Base-by-base conservation (phyloP, 1,140 invertebrate species). In the Latrodectus geometricus region DNA sequence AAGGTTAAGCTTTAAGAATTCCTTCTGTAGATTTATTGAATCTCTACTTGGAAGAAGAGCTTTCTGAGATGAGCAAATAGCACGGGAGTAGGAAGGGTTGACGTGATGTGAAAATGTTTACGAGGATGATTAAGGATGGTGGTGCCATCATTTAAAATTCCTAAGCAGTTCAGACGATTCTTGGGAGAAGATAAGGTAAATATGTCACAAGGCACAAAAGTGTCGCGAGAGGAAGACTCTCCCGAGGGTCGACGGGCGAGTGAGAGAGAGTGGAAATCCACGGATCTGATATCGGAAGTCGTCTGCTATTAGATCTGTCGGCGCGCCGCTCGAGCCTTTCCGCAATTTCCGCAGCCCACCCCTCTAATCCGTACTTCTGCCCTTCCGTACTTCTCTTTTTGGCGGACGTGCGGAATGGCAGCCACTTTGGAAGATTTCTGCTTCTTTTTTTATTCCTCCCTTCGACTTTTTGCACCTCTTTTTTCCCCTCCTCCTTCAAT, bases 241-340 rank as follows among this genome's bases (percentile, higher is more conserved):
- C 20, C n/a, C n/a, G 4, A 8, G 17, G 17, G 54, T 8, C 11
- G 68, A n/a, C 17, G 17, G 11, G 11, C 68, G 21, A 17, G 68
- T 21, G n/a, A 21, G 68, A 70, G 68, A 21, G 21, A 17, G 21
- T 48, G 73, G 73, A 17, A 54, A 75, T 35, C 35, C 20, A 50
- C 68, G 48, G 56, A 74, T 56, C 70, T 65, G 54, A 52, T 74
- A 74, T 83, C 80, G 80, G 69, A 83, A 74, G 80, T 83, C 70
- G 17, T 83, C 70, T 52, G 69, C 80, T 74, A 82, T 82, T 82
- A 73, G 80, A 82, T 82, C 70, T 74, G 80, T 74, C 80, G 80
- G 69, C 21, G 69, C 80, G 49, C 49, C 80, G 52, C 70, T 65
- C 61, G 61, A 80, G 69, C 80, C 73, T 72, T 82, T 82, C 80